A percentile compares a stretch with the other conserved stretches of the same genome.
phyloP scores from a whole-genome alignment of 2,113 vertebrate species.

The Cariama cristata region DNA sequence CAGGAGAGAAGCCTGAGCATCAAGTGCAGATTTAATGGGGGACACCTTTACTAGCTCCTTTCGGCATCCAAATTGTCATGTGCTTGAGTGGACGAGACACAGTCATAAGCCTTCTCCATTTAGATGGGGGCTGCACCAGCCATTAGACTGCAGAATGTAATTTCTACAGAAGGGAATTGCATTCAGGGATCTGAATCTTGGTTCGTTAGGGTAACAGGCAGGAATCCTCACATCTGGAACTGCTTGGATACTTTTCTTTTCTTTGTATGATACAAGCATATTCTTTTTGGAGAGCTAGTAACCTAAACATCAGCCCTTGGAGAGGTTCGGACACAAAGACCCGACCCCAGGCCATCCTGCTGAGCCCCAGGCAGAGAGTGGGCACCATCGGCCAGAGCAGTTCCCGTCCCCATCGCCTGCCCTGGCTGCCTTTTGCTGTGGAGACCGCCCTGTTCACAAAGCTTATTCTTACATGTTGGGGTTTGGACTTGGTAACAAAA shows the following conservation, averaged over 20 bases:
- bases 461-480: constrained; percentile 21
- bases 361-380: background rate
- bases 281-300: background rate
- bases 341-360: background rate
- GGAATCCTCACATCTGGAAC: background rate
- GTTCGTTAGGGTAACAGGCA: background rate
- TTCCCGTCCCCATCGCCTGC: fast-evolving
- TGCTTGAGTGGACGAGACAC: background rate
- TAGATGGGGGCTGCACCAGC: background rate
- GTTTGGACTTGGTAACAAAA: constrained; percentile 21
- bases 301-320: background rate
- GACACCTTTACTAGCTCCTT: background rate
- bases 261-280: background rate
- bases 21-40: background rate
- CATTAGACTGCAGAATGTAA: background rate
- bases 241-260: background rate
- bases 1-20: background rate
- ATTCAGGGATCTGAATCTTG: background rate
- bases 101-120: background rate
- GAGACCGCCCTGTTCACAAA: background rate
- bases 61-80: background rate
- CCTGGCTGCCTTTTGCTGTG: background rate
- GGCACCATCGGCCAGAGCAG: background rate
- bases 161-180: background rate
- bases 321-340: background rate